These are phyloP conservation scores for Sarcophaga peregrina DNA, from an alignment of 1,140 invertebrate genomes.

Conservation along the genomic window DNA sequence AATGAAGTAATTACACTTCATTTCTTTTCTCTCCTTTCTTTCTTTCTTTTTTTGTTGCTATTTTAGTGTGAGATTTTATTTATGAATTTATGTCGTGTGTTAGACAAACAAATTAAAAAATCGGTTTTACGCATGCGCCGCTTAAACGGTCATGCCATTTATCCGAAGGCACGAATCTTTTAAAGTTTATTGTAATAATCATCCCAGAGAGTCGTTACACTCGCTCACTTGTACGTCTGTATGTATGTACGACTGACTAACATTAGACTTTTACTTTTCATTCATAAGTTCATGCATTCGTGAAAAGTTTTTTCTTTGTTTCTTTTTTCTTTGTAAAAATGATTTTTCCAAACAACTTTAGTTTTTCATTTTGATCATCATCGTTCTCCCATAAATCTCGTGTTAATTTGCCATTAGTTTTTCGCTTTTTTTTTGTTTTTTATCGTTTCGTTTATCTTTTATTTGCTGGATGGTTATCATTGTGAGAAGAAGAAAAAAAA, in stretches of 20 bases:
- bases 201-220: conserved; percentile 8
- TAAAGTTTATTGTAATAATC: background rate
- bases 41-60: too few relatives aligned
- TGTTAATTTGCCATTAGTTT: conserved; percentile 10
- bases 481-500: too few relatives aligned
- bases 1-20: too few relatives aligned
- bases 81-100: too few relatives aligned
- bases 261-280: background rate
- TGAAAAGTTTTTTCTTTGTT: too few relatives aligned
- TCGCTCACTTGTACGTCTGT: background rate
- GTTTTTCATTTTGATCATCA: background rate
- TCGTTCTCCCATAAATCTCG: background rate
- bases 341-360: background rate
- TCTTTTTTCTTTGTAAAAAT: background rate
- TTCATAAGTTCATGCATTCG: background rate
- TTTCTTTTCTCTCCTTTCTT: too few relatives aligned
- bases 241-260: too few relatives aligned
- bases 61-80: too few relatives aligned
- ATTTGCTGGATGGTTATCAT: too few relatives aligned
- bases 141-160: conserved; percentile 8
- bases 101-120: background rate
- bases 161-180: background rate
- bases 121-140: background rate
- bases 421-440: background rate
- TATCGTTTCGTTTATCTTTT: background rate